Conservation (phyloP, 2,113 vertebrate genomes). For the Calyptomena viridis region DNA sequence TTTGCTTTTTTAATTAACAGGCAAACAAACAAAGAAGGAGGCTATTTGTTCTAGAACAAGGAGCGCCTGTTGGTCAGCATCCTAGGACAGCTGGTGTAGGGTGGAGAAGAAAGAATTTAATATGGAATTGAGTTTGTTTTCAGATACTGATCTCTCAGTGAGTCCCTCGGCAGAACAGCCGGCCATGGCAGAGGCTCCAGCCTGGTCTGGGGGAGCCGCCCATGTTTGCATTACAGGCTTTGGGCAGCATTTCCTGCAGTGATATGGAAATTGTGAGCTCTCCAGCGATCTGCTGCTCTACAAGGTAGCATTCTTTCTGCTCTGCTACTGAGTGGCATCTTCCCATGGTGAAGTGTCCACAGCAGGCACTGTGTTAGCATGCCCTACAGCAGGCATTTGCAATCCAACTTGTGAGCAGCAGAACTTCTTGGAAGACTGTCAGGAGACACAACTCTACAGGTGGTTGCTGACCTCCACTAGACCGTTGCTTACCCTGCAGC, state of each 20-base stretch:
- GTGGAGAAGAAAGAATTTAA: background rate
- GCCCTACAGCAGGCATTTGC: background rate
- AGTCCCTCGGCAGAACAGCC: background rate
- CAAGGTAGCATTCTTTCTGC: background rate
- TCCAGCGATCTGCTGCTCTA: fast-evolving
- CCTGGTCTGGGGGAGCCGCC: background rate
- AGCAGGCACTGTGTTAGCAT: background rate
- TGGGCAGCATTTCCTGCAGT: background rate
- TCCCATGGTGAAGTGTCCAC: background rate
- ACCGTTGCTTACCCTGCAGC: background rate
- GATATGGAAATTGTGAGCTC: fast-evolving
- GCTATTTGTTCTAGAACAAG: slow-evolving; percentile 38
- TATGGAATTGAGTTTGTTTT: background rate
- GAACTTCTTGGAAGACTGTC: background rate
- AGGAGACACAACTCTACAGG: background rate
- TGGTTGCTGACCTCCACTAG: fast-evolving
- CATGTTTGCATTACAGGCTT: fast-evolving
- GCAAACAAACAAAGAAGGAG: slow-evolving; percentile 36
- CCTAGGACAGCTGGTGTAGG: slow-evolving; percentile 4
- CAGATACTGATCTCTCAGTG: background rate
- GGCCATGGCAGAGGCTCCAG: background rate
- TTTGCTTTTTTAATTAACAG: slow-evolving; percentile 56
- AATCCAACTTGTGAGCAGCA: background rate
- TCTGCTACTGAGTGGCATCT: fast-evolving
- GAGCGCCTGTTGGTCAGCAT: background rate